phyloP scores from a whole-genome alignment of 2,797 vertebrate species.

The Tarsius wallacei region DNA sequence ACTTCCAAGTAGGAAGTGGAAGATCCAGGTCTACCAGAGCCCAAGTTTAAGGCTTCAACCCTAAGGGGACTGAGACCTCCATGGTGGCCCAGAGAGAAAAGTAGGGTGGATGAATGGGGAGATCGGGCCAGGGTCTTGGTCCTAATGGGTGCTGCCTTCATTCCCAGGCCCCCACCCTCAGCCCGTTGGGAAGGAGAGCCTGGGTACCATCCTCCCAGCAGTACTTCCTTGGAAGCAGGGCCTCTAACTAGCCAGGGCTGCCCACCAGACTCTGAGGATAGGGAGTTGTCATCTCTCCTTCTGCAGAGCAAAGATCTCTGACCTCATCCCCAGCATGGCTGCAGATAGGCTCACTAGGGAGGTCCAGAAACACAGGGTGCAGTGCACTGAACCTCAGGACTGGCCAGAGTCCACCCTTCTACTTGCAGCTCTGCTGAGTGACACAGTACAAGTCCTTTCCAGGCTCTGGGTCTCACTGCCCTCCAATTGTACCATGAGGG shows the following conservation, averaged over 20 bases:
- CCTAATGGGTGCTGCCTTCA: neutral
- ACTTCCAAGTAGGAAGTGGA: neutral
- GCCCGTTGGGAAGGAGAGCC: neutral
- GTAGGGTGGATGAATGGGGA: neutral
- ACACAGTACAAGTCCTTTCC: neutral
- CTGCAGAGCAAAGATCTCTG: conserved; percentile 37
- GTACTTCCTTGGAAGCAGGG: neutral
- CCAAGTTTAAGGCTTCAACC: neutral
- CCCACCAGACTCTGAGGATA: neutral
- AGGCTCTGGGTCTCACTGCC: neutral
- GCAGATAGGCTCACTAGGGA: neutral
- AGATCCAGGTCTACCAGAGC: conserved; percentile 23
- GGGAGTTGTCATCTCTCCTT: conserved; percentile 4
- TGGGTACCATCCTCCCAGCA: neutral
- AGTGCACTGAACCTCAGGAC: neutral
- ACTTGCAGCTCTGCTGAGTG: neutral
- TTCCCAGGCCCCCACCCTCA: neutral
- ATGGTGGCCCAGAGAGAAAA: neutral
- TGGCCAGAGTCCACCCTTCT: neutral
- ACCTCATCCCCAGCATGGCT: neutral
- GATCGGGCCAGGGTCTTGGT: neutral
- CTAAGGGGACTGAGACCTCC: neutral
- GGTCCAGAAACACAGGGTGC: neutral
- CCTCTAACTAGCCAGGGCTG: neutral
- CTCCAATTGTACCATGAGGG: neutral